Conservation (phyloP, 2,888 invertebrate species). For the Belgica antarctica region DNA sequence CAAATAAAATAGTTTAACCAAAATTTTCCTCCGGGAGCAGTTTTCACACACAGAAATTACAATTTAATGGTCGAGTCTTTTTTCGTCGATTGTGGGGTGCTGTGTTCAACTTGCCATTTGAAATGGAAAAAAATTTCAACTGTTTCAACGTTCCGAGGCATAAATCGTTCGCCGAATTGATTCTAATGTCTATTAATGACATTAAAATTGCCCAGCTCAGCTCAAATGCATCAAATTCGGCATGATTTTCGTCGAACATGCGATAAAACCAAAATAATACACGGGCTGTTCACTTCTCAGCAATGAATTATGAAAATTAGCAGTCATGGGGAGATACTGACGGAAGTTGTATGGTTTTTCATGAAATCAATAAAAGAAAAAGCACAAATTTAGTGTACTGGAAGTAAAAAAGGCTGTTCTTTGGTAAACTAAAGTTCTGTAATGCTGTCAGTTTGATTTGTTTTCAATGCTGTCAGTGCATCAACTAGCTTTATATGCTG, state of each 20-base stretch:
- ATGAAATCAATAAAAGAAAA: too few relatives aligned
- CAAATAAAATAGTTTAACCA: too few relatives aligned
- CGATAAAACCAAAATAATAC: too few relatives aligned
- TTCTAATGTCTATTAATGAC: slow-evolving; percentile 22
- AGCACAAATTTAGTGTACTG: too few relatives aligned
- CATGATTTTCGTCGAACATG: not conserved
- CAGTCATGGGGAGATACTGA: too few relatives aligned
- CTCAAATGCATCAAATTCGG: not conserved
- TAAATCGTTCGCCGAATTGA: slow-evolving; percentile 2
- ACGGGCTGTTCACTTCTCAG: slow-evolving; percentile 2
- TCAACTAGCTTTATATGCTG: too few relatives aligned
- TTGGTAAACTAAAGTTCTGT: too few relatives aligned
- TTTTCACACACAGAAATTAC: not conserved
- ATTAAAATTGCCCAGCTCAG: slow-evolving; percentile 26
- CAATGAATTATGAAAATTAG: too few relatives aligned
- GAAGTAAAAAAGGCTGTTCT: too few relatives aligned
- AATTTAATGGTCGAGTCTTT: not conserved
- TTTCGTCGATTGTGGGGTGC: not conserved
- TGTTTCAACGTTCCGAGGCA: not conserved
- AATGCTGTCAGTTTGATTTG: too few relatives aligned
- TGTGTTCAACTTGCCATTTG: slow-evolving; percentile 6
- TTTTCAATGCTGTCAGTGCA: too few relatives aligned
- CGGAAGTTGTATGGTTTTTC: too few relatives aligned
- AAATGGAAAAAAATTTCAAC: not conserved
- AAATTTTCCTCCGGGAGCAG: not conserved